These are phyloP conservation scores for Tyrannus savana DNA, from an alignment of 2,113 vertebrate genomes.

Conservation along the genomic window DNA sequence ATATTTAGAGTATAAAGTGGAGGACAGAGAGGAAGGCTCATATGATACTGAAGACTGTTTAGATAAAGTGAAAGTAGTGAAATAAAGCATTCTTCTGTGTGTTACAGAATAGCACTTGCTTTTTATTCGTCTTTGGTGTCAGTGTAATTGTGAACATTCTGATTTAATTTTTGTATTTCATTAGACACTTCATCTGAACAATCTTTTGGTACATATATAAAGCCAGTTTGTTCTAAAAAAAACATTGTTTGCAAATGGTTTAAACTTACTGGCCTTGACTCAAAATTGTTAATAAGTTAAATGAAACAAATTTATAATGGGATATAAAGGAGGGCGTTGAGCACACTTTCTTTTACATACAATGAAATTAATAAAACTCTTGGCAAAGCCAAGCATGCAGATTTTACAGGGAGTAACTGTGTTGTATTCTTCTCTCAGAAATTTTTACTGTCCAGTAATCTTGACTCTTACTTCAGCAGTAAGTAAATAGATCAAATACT, in stretches of 20 bases:
- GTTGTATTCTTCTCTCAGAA: not conserved
- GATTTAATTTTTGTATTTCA: not conserved
- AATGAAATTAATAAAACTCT: not conserved
- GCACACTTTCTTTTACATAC: not conserved
- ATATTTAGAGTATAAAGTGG: not conserved
- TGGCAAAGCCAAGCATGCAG: not conserved
- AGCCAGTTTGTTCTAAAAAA: not conserved
- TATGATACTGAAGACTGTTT: not conserved
- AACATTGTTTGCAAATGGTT: not conserved
- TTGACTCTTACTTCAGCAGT: not conserved
- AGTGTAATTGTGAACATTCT: not conserved
- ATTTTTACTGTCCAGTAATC: not conserved
- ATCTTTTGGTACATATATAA: not conserved
- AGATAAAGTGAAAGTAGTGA: not conserved
- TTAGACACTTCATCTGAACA: not conserved
- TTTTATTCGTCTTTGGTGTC: not conserved
- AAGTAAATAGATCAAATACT: not conserved
- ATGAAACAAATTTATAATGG: not conserved
- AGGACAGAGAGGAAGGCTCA: not conserved
- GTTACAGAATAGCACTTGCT: not conserved
- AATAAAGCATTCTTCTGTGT: not conserved
- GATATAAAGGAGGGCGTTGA: not conserved
- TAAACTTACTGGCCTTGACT: not conserved
- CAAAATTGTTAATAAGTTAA: not conserved
- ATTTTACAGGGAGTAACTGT: not conserved